Conservation (phyloP, 2,888 invertebrate genomes). For the Agonopterix alstromeriana region DNA sequence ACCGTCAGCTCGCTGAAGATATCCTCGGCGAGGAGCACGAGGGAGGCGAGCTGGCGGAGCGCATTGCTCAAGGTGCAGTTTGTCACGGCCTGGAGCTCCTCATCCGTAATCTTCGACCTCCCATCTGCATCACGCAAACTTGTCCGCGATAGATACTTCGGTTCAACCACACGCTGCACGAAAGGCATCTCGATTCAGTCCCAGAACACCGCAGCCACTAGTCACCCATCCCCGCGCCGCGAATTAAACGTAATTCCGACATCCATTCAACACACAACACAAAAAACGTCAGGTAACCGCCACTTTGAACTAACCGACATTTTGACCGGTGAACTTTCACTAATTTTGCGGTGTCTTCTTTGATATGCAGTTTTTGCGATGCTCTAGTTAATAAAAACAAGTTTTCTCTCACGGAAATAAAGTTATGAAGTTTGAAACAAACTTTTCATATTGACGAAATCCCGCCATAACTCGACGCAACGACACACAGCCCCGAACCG, state of each 20-base stretch:
- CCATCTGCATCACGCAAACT: constrained; percentile 78
- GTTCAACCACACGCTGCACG: constrained; percentile 89
- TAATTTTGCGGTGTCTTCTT: constrained; percentile 28
- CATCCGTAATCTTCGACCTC: constrained; percentile 78
- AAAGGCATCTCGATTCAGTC: constrained; percentile 85
- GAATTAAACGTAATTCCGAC: constrained; percentile 65
- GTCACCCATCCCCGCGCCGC: constrained; percentile 63
- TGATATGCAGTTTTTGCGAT: constrained; percentile 27
- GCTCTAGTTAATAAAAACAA: constrained; percentile 19
- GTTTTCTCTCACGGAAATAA: constrained; percentile 36
- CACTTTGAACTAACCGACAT: constrained; percentile 77
- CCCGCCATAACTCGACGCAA: constrained; percentile 53
- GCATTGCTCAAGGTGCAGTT: constrained; percentile 92
- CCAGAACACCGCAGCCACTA: constrained; percentile 39
- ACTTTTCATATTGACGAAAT: constrained; percentile 60
- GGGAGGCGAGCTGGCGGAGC: constrained; percentile 88
- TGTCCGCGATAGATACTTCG: constrained; percentile 85
- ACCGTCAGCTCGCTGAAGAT: constrained; percentile 89
- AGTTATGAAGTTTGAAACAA: constrained; percentile 57
- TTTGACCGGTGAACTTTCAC: constrained; percentile 67
- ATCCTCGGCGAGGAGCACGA: constrained; percentile 89
- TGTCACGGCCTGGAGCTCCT: constrained; percentile 90
- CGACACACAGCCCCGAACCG: constrained; percentile 17
- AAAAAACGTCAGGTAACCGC: constrained; percentile 77
- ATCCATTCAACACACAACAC: constrained; percentile 72